A percentile compares a stretch with the other conserved stretches of the same genome.
These are phyloP conservation scores for Rana temporaria DNA, from an alignment of 2,113 vertebrate species.

Conservation along the genomic window DNA sequence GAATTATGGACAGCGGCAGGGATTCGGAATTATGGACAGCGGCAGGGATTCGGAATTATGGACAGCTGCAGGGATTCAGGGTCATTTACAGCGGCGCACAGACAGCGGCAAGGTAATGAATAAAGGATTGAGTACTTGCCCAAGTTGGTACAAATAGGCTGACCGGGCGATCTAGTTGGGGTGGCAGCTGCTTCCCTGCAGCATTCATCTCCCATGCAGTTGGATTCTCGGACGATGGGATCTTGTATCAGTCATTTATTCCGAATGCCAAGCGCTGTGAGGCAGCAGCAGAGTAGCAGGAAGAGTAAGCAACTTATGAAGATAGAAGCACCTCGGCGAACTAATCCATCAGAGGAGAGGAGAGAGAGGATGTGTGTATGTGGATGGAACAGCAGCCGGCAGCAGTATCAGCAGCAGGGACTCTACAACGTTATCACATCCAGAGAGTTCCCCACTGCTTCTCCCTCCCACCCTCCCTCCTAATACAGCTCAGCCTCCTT, in stretches of 20 bases:
- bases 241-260: slow-evolving; percentile 74
- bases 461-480: slow-evolving; percentile 32
- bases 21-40: too few species aligned
- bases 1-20: too few species aligned
- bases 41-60: too few species aligned
- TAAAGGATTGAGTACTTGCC: slow-evolving; percentile 74
- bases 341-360: slow-evolving; percentile 56
- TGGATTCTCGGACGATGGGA: slow-evolving; percentile 70
- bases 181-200: slow-evolving; percentile 78
- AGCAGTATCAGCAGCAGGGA: slow-evolving; percentile 55
- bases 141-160: slow-evolving; percentile 81
- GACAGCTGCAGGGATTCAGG: not conserved
- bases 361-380: not conserved
- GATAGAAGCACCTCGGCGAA: slow-evolving; percentile 35
- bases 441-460: slow-evolving; percentile 55
- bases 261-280: slow-evolving; percentile 54
- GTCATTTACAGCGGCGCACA: too few species aligned
- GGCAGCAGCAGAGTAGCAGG: slow-evolving; percentile 55
- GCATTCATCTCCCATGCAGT: slow-evolving; percentile 86
- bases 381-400: slow-evolving; percentile 39
- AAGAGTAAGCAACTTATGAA: slow-evolving; percentile 42
- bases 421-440: slow-evolving; percentile 56
- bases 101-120: not conserved
- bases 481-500: slow-evolving; percentile 50
- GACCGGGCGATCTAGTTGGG: slow-evolving; percentile 81